Percentiles rank a stretch among this genome's conserved stretches.
Evolutionary conservation across 2,113 vertebrate genomes (phyloP).

Genomic region (Lagopus muta): DNA sequence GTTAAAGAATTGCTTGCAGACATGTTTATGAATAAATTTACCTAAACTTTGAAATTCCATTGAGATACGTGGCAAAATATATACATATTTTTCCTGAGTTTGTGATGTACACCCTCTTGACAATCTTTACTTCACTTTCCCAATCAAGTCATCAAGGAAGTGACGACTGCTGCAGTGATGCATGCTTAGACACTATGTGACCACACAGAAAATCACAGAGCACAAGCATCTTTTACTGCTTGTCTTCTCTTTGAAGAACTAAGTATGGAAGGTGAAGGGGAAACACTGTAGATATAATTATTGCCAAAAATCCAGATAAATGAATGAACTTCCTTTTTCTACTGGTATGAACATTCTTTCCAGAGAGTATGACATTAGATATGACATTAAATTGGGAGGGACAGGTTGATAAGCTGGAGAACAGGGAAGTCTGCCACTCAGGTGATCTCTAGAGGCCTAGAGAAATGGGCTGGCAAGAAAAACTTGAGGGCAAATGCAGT

Average conservation of each 20-base stretch:
- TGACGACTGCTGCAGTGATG: background rate
- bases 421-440: slow-evolving; percentile 9
- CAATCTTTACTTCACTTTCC: background rate
- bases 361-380: slow-evolving; percentile 20
- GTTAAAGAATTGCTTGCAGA: background rate
- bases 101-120: background rate
- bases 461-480: background rate
- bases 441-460: background rate
- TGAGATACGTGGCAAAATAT: background rate
- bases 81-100: background rate
- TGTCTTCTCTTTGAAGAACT: background rate
- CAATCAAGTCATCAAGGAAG: background rate
- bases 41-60: background rate
- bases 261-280: background rate
- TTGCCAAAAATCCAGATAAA: slow-evolving; percentile 47
- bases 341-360: background rate
- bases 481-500: background rate
- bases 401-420: slow-evolving; percentile 16
- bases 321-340: slow-evolving; percentile 17
- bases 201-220: background rate
- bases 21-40: background rate
- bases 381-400: slow-evolving; percentile 19
- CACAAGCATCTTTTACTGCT: background rate
- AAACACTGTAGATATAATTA: slow-evolving; percentile 18
- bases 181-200: background rate